phyloP scores from a whole-genome alignment of 2,888 invertebrate genomes.

The Julus scandinavius region DNA sequence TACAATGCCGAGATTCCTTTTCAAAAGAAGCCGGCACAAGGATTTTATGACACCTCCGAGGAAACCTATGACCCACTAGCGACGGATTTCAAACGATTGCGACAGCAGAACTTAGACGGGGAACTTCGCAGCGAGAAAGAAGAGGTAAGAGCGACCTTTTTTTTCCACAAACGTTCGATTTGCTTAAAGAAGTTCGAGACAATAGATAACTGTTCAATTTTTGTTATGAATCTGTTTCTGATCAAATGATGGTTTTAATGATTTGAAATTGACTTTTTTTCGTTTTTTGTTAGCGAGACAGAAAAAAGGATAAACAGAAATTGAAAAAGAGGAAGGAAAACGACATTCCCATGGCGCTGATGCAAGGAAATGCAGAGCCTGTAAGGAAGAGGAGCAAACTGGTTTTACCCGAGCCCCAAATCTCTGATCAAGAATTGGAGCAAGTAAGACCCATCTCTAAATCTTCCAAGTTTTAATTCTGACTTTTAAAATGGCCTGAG shows the following conservation, averaged over 20 bases:
- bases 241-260: neutral
- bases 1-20: conserved; percentile 98
- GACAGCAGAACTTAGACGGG: conserved; percentile 93
- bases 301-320: conserved; percentile 95
- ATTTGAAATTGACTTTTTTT: conserved; percentile 13
- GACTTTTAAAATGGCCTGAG: too few relatives aligned
- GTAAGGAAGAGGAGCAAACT: conserved; percentile 93
- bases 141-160: conserved; percentile 71
- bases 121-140: conserved; percentile 90
- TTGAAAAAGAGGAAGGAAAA: conserved; percentile 95
- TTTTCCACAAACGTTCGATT: neutral
- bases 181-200: neutral
- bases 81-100: conserved; percentile 87
- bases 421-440: conserved; percentile 81
- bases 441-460: conserved; percentile 66
- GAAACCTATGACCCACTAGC: conserved; percentile 89
- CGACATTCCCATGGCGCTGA: conserved; percentile 86
- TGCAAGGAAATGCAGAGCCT: conserved; percentile 77
- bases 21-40: conserved; percentile 90
- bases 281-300: conserved; percentile 74
- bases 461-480: neutral
- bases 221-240: too few relatives aligned
- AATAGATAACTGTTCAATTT: too few relatives aligned
- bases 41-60: conserved; percentile 94
- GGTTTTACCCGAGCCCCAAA: conserved; percentile 95